Evolutionary conservation across 64 coral and sea anemone genomes (phyloP).

Genomic region (Astreopora myriophthalma): DNA sequence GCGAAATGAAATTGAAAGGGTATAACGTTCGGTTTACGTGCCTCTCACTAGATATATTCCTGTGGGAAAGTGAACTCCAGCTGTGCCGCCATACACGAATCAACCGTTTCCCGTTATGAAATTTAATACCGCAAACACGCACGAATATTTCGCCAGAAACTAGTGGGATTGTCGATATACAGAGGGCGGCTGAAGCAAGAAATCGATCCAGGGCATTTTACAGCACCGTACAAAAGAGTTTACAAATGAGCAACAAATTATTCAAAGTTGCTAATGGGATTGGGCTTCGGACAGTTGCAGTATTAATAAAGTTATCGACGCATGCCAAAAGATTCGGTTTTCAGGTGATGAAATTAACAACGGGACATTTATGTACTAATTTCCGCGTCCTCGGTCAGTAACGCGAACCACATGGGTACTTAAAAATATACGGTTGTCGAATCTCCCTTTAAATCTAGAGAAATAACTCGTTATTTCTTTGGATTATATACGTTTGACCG

Average conservation of each 20-base stretch:
- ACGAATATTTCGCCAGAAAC: not conserved
- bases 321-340: too few relatives aligned
- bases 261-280: not conserved
- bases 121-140: not conserved
- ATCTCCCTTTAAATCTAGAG: not conserved
- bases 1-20: too few relatives aligned
- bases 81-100: not conserved
- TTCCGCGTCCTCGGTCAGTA: not conserved
- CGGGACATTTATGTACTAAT: not conserved
- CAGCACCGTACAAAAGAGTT: not conserved
- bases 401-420: not conserved
- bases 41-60: not conserved
- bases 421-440: not conserved
- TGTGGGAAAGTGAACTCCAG: constrained; percentile 3
- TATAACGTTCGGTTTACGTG: not conserved
- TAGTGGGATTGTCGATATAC: not conserved
- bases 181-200: not conserved
- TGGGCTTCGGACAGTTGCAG: not conserved
- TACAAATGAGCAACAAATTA: not conserved
- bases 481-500: too few relatives aligned
- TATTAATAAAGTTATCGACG: too few relatives aligned
- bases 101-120: constrained; percentile 21
- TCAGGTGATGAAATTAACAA: not conserved
- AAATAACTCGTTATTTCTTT: not conserved
- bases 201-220: not conserved